Conservation (phyloP, 2,888 invertebrate species). For the Eupithecia vulgata region DNA sequence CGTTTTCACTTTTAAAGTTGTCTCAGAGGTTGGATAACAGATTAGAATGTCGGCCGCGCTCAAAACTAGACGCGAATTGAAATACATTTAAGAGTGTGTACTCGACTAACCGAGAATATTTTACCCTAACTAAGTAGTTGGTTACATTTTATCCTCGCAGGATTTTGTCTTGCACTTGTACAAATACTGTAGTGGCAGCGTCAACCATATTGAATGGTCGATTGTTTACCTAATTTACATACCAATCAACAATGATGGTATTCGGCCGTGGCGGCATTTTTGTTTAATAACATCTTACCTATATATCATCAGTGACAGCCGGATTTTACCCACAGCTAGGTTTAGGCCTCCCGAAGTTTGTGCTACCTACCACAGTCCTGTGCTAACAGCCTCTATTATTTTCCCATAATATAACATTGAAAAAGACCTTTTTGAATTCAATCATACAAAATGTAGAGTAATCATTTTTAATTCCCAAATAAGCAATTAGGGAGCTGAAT, state of each 20-base stretch:
- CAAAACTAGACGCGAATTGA: conserved; percentile 1
- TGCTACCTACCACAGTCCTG: too few relatives aligned
- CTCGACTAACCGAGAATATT: background rate
- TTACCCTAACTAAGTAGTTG: background rate
- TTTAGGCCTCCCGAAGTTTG: too few relatives aligned
- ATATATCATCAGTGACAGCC: too few relatives aligned
- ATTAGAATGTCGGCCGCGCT: conserved; percentile 33
- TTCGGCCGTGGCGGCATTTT: conserved; percentile 29
- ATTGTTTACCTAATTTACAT: conserved; percentile 48
- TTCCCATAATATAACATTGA: too few relatives aligned
- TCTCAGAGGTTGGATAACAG: conserved; percentile 55
- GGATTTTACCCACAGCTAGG: too few relatives aligned
- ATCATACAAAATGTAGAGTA: background rate
- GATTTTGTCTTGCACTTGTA: conserved; percentile 46
- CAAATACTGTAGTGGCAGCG: conserved; percentile 43
- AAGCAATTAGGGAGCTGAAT: conserved; percentile 19
- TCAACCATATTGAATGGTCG: conserved; percentile 43
- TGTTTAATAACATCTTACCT: conserved; percentile 25
- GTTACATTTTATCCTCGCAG: background rate
- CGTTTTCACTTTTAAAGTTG: conserved; percentile 69
- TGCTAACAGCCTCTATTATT: too few relatives aligned
- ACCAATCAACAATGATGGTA: conserved; percentile 30
- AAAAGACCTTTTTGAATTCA: too few relatives aligned
- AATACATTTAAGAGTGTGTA: background rate
- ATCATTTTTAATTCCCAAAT: background rate